Evolutionary conservation across 2,888 invertebrate genomes (phyloP), one percentile per base, ranked within the genome.

Genomic region (Monochamus alternatus): DNA sequence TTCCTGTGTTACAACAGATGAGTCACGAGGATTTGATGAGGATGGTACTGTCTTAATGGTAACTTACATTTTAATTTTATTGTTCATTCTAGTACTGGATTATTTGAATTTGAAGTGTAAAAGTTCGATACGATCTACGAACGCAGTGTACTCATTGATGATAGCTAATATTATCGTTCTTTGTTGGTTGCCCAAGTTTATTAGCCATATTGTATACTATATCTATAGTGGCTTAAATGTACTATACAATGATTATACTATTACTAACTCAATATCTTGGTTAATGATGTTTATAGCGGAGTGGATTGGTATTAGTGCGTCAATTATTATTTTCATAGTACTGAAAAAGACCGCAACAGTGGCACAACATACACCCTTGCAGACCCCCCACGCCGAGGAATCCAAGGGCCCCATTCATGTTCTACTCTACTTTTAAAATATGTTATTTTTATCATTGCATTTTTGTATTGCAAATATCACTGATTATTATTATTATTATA

Each of bases 331-430:
- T 43, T 47, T 75, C 5, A 74, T 75, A 14, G 71, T 77, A 47
- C 68, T 83, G 22, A 73, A 58, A 44, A 78, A 73, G 62, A 81
- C 72, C 80, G 78, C 14, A 74, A 80, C 62, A 79, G 78, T 72
- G 73, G 70, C 58, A 71, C 77, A 64, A 77, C 72, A 14, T 79
- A 75, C 58, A n/a, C n/a, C n/a, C n/a, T n/a, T n/a, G n/a, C n/a
- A n/a, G n/a, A n/a, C n/a, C n/a, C n/a, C n/a, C n/a, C n/a, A n/a
- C n/a, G n/a, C n/a, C n/a, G n/a, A n/a, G n/a, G n/a, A n/a, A n/a
- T n/a, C n/a, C n/a, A n/a, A n/a, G n/a, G n/a, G n/a, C n/a, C n/a
- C n/a, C n/a, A n/a, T n/a, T n/a, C n/a, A n/a, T n/a, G n/a, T n/a
- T n/a, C n/a, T n/a, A n/a, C n/a, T n/a, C n/a, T n/a, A n/a, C n/a